Evolutionary conservation across 2,797 vertebrate genomes (phyloP).

Genomic region (Ceyx erithaca): DNA sequence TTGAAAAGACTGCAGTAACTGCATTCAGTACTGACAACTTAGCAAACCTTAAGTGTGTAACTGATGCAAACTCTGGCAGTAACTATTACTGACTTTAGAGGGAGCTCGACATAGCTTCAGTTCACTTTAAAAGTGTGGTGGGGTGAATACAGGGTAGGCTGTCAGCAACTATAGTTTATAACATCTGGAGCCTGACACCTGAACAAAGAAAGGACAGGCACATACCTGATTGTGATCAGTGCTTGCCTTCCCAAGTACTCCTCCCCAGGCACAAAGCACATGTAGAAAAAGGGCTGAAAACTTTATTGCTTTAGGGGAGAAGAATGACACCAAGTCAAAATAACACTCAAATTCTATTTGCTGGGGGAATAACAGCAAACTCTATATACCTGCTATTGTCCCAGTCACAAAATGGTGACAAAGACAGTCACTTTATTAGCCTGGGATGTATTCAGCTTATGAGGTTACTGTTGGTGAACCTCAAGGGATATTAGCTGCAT

Average conservation of each 20-base stretch:
- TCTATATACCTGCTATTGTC: not conserved
- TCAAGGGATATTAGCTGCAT: not conserved
- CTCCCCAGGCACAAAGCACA: not conserved
- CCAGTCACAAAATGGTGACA: not conserved
- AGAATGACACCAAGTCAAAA: not conserved
- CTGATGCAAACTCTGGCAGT: not conserved
- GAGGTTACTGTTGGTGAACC: not conserved
- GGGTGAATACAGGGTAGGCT: not conserved
- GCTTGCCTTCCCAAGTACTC: not conserved
- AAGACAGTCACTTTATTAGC: not conserved
- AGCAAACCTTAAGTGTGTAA: not conserved
- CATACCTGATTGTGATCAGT: not conserved
- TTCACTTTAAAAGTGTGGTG: not conserved
- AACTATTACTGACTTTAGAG: not conserved
- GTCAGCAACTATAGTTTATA: not conserved
- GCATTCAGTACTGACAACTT: not conserved
- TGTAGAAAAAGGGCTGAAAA: accelerated
- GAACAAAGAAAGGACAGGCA: not conserved
- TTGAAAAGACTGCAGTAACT: not conserved
- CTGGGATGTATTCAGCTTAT: not conserved
- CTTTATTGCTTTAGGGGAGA: not conserved
- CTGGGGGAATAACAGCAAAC: not conserved
- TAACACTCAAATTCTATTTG: not conserved
- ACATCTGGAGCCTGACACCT: not conserved
- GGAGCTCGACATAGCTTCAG: not conserved